phyloP scores from a whole-genome alignment of 2,888 invertebrate species.

The Trypoxylon attenuatum region DNA sequence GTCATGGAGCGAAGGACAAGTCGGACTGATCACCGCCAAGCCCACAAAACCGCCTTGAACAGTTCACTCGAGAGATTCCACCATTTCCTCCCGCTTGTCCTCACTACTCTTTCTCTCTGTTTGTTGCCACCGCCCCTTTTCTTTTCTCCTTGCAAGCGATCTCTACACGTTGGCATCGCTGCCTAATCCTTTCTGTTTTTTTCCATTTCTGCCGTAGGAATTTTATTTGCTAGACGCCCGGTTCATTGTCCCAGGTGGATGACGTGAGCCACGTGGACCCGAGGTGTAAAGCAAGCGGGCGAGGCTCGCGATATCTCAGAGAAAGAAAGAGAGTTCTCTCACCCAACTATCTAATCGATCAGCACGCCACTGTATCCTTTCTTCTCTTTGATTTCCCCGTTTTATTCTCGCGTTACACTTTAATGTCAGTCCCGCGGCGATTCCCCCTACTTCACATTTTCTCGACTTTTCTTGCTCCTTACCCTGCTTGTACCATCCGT shows the following conservation, averaged over 20 bases:
- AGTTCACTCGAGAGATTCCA: no score
- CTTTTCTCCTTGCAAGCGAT: conserved; percentile 17
- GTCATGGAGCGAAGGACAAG: no score
- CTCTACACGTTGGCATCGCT: conserved; percentile 13
- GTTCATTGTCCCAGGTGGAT: conserved; percentile 53
- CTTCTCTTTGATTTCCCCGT: not conserved
- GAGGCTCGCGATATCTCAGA: no score
- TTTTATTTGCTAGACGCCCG: conserved; percentile 57
- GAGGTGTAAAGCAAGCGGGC: conserved; percentile 53
- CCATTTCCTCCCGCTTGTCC: no score
- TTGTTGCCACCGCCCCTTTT: no score
- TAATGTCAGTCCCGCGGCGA: not conserved
- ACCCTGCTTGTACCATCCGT: no score
- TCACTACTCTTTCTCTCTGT: no score
- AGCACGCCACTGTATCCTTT: not conserved
- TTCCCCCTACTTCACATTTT: not conserved
- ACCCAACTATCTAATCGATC: not conserved
- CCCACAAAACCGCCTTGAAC: no score
- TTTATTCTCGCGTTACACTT: conserved; percentile 4
- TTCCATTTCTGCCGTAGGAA: conserved; percentile 58
- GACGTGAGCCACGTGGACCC: conserved; percentile 50
- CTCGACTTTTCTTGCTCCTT: no score
- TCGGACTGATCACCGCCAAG: no score
- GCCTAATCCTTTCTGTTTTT: conserved; percentile 51
- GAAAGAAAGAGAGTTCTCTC: no score